A percentile compares a stretch with the other conserved stretches of the same genome.
Evolutionary conservation across 2,888 invertebrate species (phyloP).

Genomic region (Pherbina coryleti): DNA sequence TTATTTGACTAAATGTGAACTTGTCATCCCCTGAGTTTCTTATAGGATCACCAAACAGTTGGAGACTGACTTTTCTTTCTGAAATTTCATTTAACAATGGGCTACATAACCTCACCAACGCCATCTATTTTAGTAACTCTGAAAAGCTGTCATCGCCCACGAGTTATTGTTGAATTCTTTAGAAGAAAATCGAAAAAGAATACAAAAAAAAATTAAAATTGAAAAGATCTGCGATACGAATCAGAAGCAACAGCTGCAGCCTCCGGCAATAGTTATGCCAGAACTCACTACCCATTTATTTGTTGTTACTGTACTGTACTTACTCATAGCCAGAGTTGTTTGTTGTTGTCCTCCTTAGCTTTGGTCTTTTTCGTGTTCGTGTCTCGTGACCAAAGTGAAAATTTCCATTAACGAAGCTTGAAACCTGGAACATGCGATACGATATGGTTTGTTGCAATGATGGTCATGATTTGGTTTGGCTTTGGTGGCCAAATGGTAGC

Average conservation of each 20-base stretch:
- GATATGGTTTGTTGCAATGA: not conserved
- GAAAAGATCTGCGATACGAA: not conserved
- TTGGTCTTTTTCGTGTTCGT: not conserved
- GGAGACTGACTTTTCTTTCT: too few species aligned
- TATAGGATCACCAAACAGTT: too few species aligned
- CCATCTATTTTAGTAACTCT: not conserved
- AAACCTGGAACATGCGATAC: not conserved
- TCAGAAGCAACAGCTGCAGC: slow-evolving; percentile 39
- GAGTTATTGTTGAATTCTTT: not conserved
- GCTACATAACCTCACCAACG: not conserved
- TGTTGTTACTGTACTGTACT: too few species aligned
- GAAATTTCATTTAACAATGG: too few species aligned
- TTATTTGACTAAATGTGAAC: too few species aligned
- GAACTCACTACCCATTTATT: too few species aligned
- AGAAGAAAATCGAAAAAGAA: not conserved
- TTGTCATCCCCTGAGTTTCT: too few species aligned
- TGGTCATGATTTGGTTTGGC: not conserved
- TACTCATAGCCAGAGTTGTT: slow-evolving; percentile 22
- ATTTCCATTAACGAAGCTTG: slow-evolving; percentile 23
- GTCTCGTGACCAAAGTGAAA: slow-evolving; percentile 33
- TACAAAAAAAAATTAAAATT: not conserved
- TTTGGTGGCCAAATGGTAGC: not conserved
- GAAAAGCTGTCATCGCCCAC: not conserved
- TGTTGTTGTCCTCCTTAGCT: not conserved
- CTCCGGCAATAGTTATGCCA: not conserved